Conservation (phyloP, 2,113 vertebrate genomes). For the Pygoscelis antarcticus region DNA sequence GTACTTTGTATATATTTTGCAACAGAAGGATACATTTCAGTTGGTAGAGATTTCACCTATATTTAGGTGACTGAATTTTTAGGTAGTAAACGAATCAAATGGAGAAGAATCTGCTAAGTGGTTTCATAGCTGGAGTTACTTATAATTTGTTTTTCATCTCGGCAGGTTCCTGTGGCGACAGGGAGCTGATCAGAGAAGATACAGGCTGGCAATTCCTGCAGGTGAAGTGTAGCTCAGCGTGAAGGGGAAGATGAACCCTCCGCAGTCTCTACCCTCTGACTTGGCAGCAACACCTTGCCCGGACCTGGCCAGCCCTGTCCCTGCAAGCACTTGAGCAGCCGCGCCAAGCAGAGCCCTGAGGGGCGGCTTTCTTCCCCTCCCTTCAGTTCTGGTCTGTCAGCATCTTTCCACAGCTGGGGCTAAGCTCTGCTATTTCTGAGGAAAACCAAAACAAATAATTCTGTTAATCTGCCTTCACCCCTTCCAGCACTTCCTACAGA, state of each 20-base stretch:
- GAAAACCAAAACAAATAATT: not conserved
- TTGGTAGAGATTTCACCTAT: not conserved
- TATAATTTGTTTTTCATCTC: not conserved
- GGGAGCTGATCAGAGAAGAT: not conserved
- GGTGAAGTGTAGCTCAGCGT: not conserved
- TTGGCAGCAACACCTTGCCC: not conserved
- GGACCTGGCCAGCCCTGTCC: not conserved
- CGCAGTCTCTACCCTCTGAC: rapidly evolving
- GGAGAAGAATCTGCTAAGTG: not conserved
- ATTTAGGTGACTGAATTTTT: not conserved
- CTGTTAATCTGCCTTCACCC: not conserved
- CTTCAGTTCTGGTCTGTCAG: not conserved
- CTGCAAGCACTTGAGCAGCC: rapidly evolving
- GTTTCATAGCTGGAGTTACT: not conserved
- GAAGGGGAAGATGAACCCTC: not conserved
- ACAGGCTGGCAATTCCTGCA: rapidly evolving
- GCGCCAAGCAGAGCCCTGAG: not conserved
- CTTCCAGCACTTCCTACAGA: not conserved
- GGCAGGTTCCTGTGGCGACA: not conserved
- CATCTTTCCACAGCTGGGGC: not conserved
- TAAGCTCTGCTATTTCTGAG: not conserved
- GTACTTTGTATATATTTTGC: not conserved
- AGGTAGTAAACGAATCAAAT: not conserved
- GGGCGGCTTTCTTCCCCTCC: not conserved
- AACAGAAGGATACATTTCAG: not conserved